Percentiles rank a stretch among this genome's conserved stretches.
These are phyloP conservation scores for Pollenia labialis DNA, from an alignment of 2,888 invertebrate genomes.

Conservation along the genomic window DNA sequence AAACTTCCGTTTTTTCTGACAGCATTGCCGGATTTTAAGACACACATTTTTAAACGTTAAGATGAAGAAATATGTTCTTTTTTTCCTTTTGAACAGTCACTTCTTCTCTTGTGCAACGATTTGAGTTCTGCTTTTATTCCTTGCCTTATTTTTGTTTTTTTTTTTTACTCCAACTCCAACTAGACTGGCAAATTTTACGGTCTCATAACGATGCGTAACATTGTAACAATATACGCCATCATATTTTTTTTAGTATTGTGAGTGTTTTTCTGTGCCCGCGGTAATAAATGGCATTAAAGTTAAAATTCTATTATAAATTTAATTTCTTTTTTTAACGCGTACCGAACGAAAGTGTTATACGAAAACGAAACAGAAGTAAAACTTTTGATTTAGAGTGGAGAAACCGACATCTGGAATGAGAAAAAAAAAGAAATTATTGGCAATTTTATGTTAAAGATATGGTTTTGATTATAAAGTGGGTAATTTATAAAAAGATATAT, in stretches of 20 bases:
- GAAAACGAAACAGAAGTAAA: not conserved
- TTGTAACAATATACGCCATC: slow-evolving; percentile 32
- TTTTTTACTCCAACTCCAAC: slow-evolving; percentile 4
- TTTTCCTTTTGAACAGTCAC: slow-evolving; percentile 5
- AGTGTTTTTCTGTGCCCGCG: slow-evolving; percentile 20
- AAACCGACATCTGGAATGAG: slow-evolving; percentile 52
- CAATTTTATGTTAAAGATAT: slow-evolving; percentile 26
- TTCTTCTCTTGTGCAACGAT: no score
- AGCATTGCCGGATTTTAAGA: slow-evolving; percentile 52
- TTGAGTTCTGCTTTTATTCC: no score
- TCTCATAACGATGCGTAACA: slow-evolving; percentile 64
- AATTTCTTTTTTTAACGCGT: slow-evolving; percentile 15
- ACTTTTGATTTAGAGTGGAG: slow-evolving; percentile 41
- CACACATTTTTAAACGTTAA: slow-evolving; percentile 31
- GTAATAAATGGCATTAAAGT: slow-evolving; percentile 58
- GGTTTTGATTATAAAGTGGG: slow-evolving; percentile 14
- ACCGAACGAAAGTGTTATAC: not conserved
- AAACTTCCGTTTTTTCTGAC: slow-evolving; percentile 66
- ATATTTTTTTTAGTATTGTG: slow-evolving; percentile 19
- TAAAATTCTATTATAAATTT: slow-evolving; percentile 54
- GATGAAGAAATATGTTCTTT: slow-evolving; percentile 19
- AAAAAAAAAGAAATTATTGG: slow-evolving; percentile 31
- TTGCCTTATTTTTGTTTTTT: not conserved
- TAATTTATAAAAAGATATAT: not conserved
- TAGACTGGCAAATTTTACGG: slow-evolving; percentile 52